Evolutionary conservation across 2,113 vertebrate species (phyloP).

Genomic region (Dolichallabes microphthalmus): DNA sequence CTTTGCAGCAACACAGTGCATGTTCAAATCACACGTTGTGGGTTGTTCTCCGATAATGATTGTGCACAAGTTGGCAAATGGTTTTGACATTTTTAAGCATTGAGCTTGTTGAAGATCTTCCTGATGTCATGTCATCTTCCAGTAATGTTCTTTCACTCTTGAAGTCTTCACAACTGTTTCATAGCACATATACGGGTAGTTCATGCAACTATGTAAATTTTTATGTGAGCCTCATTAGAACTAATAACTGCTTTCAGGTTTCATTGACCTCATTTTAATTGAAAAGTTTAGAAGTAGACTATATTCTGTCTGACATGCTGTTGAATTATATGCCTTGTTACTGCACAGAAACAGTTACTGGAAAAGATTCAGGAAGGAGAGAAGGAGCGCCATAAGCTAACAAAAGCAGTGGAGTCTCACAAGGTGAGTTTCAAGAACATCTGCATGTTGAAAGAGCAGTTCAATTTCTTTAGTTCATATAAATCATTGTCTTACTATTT

Average conservation of each 20-base stretch:
- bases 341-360: constrained; percentile 22
- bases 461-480: neutral
- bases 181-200: too few relatives aligned
- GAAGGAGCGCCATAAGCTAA: constrained; percentile 10
- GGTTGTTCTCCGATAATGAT: too few relatives aligned
- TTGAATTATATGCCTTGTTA: neutral
- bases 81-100: too few relatives aligned
- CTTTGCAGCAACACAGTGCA: too few relatives aligned
- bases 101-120: too few relatives aligned
- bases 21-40: too few relatives aligned
- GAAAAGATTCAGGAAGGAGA: constrained; percentile 13
- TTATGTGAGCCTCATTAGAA: neutral
- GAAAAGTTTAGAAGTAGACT: neutral
- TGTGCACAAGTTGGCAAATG: too few relatives aligned
- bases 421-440: constrained; percentile 17
- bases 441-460: neutral
- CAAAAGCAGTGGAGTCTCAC: neutral
- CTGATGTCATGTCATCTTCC: too few relatives aligned
- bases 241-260: neutral
- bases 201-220: too few relatives aligned
- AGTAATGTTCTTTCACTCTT: too few relatives aligned
- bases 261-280: too few relatives aligned
- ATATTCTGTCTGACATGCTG: neutral
- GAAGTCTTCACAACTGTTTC: too few relatives aligned
- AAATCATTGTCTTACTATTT: neutral